Base-by-base conservation (phyloP, 2,888 invertebrate species). In the Drosophila phalerata region DNA sequence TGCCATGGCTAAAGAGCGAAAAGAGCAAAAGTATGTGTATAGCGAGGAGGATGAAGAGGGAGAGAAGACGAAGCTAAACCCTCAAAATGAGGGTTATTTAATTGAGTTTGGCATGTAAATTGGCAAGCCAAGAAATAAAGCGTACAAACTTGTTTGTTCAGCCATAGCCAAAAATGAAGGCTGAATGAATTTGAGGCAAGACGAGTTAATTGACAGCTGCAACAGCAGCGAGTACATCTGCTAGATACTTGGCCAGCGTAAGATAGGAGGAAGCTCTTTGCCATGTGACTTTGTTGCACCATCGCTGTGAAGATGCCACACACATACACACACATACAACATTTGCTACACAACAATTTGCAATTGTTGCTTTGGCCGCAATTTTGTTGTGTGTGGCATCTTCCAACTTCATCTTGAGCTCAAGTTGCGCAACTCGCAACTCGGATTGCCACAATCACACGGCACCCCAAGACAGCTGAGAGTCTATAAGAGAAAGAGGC, bases 261-360 rank as follows among this genome's bases (percentile, higher is more conserved):
- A 56, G 52, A 34, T 45, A 67, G 56, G 38, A 79, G 76, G 79
- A 79, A 76, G 76, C 64, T 56, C 42, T 70, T 47, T 28, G 43
- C 55, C 34, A 57, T 60, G 69, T n/a, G 56, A 67, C 56, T 56
- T 49, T 49, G 62, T 70, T 76, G 61, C 55, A 51, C 38, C 79
- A 79, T 51, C 55, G 28, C 48, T 15, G 30, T 43, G 34, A 76
- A 71, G 77, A 65, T 67, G 77, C 68, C 69, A 47, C 73, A 58
- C 38, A 68, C 25, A 49, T 10, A 60, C 30, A 60, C 8, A 74
- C 15, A 55, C 40, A 42, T 17, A 60, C n/a, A 51, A 67, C 65
- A 56, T 74, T 81, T 80, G 88, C 70, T 70, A 77, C 73, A 68
- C 79, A 80, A 85, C 79, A 87, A 84, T 88, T 86, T 88, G 87